phyloP scores from a whole-genome alignment of 2,888 invertebrate genomes.

The Alloplasta piceator region DNA sequence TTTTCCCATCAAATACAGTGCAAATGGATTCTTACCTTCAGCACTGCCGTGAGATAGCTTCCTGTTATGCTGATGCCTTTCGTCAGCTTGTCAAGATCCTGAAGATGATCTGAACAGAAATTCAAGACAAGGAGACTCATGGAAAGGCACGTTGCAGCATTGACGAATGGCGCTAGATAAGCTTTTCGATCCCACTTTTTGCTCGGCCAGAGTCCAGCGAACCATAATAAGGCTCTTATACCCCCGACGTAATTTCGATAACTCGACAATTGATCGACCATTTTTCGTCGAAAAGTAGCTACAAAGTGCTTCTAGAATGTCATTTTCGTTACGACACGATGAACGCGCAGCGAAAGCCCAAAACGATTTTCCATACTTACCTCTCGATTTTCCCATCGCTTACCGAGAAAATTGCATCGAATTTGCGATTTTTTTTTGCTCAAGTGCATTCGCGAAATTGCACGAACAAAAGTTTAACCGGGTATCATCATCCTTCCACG shows the following conservation, averaged over 20 bases:
- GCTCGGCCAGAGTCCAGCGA: constrained; percentile 62
- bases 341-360: background rate
- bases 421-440: background rate
- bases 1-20: background rate
- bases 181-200: constrained; percentile 45
- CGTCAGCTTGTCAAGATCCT: constrained; percentile 64
- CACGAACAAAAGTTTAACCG: too few relatives aligned
- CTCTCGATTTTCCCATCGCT: background rate
- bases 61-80: constrained; percentile 63
- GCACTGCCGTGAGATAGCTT: constrained; percentile 52
- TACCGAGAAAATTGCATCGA: constrained; percentile 28
- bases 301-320: constrained; percentile 6
- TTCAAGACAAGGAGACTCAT: constrained; percentile 56
- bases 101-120: constrained; percentile 60
- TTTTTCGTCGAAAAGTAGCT: constrained; percentile 11
- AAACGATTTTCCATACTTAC: background rate
- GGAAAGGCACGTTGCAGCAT: constrained; percentile 36
- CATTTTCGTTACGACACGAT: background rate
- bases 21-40: constrained; percentile 49
- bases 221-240: constrained; percentile 47
- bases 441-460: too few relatives aligned
- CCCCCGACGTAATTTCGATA: constrained; percentile 60
- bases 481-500: too few relatives aligned
- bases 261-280: constrained; percentile 59
- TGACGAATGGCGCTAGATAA: constrained; percentile 38